Conservation (phyloP, 92 coral and sea anemone genomes). For the Desmophyllum pertusum region DNA sequence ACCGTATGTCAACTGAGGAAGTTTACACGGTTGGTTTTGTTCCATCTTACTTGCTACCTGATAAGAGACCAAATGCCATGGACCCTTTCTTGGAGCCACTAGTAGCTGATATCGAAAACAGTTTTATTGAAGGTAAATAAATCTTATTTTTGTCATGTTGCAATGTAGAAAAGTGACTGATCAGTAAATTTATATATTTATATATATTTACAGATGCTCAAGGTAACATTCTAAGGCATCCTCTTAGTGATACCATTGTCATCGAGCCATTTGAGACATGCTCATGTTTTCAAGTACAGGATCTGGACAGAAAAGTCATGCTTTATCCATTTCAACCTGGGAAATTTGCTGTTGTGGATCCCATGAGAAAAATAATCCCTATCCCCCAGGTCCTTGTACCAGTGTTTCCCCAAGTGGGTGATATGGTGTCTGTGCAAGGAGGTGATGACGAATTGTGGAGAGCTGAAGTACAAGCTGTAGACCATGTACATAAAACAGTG, state of each 20-base stretch:
- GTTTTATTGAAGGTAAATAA: slow-evolving; percentile 68
- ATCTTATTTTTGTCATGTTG: not conserved
- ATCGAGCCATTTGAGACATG: slow-evolving; percentile 19
- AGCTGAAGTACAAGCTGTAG: slow-evolving; percentile 47
- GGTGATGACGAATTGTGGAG: slow-evolving; percentile 57
- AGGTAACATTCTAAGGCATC: slow-evolving; percentile 49
- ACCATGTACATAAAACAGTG: slow-evolving; percentile 3
- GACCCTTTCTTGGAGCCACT: slow-evolving; percentile 73
- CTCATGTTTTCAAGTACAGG: slow-evolving; percentile 1
- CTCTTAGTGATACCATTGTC: slow-evolving; percentile 56
- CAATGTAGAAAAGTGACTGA: not conserved
- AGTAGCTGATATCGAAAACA: slow-evolving; percentile 57
- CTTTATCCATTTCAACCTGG: slow-evolving; percentile 37
- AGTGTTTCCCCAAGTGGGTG: slow-evolving; percentile 53
- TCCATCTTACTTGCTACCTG: slow-evolving; percentile 67
- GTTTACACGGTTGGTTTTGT: slow-evolving; percentile 71
- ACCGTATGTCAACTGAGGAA: slow-evolving; percentile 57
- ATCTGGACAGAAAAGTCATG: slow-evolving; percentile 12
- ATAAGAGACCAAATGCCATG: slow-evolving; percentile 58
- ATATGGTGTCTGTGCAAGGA: slow-evolving; percentile 49
- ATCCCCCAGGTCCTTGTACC: slow-evolving; percentile 49
- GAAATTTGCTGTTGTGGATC: slow-evolving; percentile 47
- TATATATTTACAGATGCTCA: slow-evolving; percentile 37
- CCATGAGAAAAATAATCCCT: slow-evolving; percentile 26
- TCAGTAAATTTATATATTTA: not conserved